Percentiles rank a stretch among this genome's conserved stretches.
Evolutionary conservation across 2,888 invertebrate genomes (phyloP).

Genomic region (Isoperla grammatica): DNA sequence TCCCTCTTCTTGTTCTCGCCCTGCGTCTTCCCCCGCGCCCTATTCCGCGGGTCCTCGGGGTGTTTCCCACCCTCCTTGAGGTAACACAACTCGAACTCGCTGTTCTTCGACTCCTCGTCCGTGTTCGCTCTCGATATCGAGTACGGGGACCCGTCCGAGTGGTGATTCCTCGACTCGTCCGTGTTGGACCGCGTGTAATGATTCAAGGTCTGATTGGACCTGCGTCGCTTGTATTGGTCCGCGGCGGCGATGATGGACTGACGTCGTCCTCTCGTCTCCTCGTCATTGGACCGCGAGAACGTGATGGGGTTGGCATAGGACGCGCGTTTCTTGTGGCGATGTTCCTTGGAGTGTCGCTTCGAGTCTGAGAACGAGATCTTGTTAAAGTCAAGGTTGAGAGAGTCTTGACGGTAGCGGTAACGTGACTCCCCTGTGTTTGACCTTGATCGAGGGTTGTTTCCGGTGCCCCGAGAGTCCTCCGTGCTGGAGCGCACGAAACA

Average conservation of each 20-base stretch:
- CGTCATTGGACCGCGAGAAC: slow-evolving; percentile 18
- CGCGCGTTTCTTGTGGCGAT: not conserved
- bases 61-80: not conserved
- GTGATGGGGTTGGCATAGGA: slow-evolving; percentile 12
- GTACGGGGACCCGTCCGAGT: slow-evolving; percentile 19
- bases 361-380: not conserved
- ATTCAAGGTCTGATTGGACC: slow-evolving; percentile 8
- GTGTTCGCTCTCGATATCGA: slow-evolving; percentile 24
- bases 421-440: slow-evolving; percentile 13
- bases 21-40: not conserved
- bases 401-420: slow-evolving; percentile 12
- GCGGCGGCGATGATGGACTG: slow-evolving; percentile 9
- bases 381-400: not conserved
- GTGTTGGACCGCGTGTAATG: slow-evolving; percentile 19
- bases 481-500: slow-evolving; percentile 6
- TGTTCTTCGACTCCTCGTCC: slow-evolving; percentile 32
- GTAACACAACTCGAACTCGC: slow-evolving; percentile 35
- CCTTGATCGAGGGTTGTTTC: slow-evolving; percentile 6
- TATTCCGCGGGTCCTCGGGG: no score
- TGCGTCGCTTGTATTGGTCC: slow-evolving; percentile 15
- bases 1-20: not conserved
- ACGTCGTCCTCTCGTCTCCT: slow-evolving; percentile 6
- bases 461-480: slow-evolving; percentile 7
- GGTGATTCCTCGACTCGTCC: slow-evolving; percentile 20
- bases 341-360: not conserved